Percentiles rank a stretch among this genome's conserved stretches.
Conservation (phyloP, 2,113 vertebrate genomes). For the Muntiacus muntjak region DNA sequence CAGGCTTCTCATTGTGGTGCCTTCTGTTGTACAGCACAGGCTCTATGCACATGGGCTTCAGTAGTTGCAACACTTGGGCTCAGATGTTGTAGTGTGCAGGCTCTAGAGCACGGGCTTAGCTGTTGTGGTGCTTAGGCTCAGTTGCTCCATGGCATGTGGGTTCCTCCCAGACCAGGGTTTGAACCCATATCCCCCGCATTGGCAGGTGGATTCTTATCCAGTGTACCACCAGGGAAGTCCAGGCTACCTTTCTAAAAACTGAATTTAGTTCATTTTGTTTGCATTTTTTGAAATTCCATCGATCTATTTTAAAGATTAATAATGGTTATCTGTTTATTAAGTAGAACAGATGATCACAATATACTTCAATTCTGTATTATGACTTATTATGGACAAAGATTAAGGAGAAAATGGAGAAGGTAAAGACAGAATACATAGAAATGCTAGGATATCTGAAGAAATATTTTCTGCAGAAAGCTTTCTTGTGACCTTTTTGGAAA, state of each 20-base stretch:
- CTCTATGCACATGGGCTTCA: background rate
- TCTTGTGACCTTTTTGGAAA: background rate
- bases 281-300: background rate
- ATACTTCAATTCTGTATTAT: background rate
- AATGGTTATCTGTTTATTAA: constrained; percentile 14
- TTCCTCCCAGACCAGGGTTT: background rate
- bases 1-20: background rate
- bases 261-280: background rate
- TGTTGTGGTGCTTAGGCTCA: background rate
- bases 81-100: background rate
- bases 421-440: constrained; percentile 12
- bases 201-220: background rate
- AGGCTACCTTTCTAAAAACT: constrained; percentile 18
- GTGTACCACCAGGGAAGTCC: background rate
- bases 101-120: background rate
- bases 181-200: background rate
- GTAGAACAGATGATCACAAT: constrained; percentile 13
- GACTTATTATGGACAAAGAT: constrained; percentile 7
- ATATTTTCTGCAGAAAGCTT: background rate
- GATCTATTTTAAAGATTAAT: constrained; percentile 11
- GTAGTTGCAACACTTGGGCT: background rate
- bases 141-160: background rate
- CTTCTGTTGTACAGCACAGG: background rate
- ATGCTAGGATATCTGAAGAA: constrained; percentile 8
- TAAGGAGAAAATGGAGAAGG: background rate